A percentile compares a stretch with the other conserved stretches of the same genome.
Conservation (phyloP, 2,888 invertebrate species). For the Papilio elwesi region DNA sequence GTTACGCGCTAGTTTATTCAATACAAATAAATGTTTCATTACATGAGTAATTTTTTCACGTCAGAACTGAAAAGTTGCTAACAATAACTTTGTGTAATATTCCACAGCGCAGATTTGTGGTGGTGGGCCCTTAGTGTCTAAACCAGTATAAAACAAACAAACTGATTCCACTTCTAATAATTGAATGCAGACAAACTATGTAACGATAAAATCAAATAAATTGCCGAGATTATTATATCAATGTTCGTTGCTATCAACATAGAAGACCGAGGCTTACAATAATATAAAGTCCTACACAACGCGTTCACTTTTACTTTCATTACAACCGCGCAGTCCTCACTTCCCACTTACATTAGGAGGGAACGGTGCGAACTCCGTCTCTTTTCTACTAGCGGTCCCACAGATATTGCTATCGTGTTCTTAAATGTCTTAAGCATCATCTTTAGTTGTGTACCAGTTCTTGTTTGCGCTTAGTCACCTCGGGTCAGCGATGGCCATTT, state of each 20-base stretch:
- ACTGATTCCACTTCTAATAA: neutral
- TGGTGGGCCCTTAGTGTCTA: too few relatives aligned
- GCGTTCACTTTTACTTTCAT: slow-evolving; percentile 78
- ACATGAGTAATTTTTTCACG: too few relatives aligned
- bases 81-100: too few relatives aligned
- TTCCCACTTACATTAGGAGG: slow-evolving; percentile 67
- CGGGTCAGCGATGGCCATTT: slow-evolving; percentile 69
- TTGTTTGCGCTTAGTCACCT: slow-evolving; percentile 72
- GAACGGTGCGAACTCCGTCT: slow-evolving; percentile 54
- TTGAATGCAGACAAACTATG: neutral
- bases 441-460: slow-evolving; percentile 66
- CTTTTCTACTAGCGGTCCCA: slow-evolving; percentile 49
- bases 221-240: neutral
- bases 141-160: neutral
- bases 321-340: slow-evolving; percentile 64
- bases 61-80: too few relatives aligned
- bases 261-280: slow-evolving; percentile 49
- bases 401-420: slow-evolving; percentile 53
- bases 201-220: neutral
- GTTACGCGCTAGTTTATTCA: too few relatives aligned
- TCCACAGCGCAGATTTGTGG: too few relatives aligned
- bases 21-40: too few relatives aligned
- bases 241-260: neutral
- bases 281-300: slow-evolving; percentile 53
- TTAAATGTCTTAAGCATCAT: slow-evolving; percentile 60